phyloP scores from a whole-genome alignment of 1,140 invertebrate species.

The Monomorium pharaonis region DNA sequence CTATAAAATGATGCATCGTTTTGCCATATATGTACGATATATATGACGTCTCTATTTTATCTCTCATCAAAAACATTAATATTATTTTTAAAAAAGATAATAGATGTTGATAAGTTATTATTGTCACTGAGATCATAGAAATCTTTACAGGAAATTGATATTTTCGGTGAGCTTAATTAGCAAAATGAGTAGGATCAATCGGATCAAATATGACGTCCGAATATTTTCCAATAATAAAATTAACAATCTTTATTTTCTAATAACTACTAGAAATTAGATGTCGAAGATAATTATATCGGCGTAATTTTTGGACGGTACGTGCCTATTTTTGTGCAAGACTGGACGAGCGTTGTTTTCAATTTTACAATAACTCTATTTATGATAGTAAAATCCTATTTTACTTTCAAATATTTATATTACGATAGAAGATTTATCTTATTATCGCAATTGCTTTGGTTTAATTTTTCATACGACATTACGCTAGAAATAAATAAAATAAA shows the following conservation, averaged over 20 bases:
- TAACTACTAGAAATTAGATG: conserved; percentile 10
- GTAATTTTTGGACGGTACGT: not conserved
- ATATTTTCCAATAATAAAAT: conserved; percentile 14
- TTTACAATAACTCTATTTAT: not conserved
- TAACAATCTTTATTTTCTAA: conserved; percentile 2
- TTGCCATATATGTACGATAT: not conserved
- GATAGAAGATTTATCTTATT: not conserved
- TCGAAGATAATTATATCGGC: not conserved
- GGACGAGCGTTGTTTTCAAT: not conserved
- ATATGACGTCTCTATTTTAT: not conserved
- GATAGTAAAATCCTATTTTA: not conserved
- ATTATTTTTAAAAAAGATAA: not conserved
- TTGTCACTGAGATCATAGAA: not conserved
- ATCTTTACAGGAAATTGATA: not conserved
- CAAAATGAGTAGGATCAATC: not conserved
- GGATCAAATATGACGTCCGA: not conserved
- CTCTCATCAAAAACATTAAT: not conserved
- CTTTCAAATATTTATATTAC: not conserved
- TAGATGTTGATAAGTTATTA: not conserved
- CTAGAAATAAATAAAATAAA: not conserved
- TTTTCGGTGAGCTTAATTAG: conserved; percentile 23
- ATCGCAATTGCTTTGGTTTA: not conserved
- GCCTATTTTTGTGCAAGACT: not conserved
- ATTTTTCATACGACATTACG: not conserved
- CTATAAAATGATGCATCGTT: not conserved